phyloP scores from a whole-genome alignment of 2,113 vertebrate species.

The Irena cyanogastra region DNA sequence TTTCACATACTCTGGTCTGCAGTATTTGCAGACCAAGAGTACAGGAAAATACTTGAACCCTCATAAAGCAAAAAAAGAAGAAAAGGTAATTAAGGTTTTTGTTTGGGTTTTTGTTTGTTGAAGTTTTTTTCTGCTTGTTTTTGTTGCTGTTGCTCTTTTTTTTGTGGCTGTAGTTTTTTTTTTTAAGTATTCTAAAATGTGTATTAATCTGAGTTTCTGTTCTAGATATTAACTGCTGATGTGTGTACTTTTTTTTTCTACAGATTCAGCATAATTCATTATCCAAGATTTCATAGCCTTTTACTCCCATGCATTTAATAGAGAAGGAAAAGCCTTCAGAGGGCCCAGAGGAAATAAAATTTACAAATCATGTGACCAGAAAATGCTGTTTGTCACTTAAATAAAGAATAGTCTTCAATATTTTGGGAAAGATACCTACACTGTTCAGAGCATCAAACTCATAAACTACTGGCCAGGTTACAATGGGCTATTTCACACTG shows the following conservation, averaged over 20 bases:
- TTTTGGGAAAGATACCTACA: not conserved
- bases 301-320: not conserved
- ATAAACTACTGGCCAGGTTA: not conserved
- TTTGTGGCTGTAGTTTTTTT: not conserved
- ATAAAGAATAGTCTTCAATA: not conserved
- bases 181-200: not conserved
- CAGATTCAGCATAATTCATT: not conserved
- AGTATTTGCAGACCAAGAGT: not conserved
- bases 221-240: not conserved
- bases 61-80: not conserved
- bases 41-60: not conserved
- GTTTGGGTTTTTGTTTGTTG: not conserved
- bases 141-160: not conserved
- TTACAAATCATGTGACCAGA: not conserved
- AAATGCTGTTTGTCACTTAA: not conserved
- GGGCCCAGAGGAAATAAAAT: not conserved
- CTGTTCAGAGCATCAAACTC: not conserved
- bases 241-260: not conserved
- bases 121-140: not conserved
- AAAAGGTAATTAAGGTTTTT: not conserved
- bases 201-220: not conserved
- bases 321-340: not conserved
- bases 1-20: not conserved
- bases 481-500: not conserved
- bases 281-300: not conserved